phyloP scores from a whole-genome alignment of 1,140 invertebrate species.

The Cydia amplana region DNA sequence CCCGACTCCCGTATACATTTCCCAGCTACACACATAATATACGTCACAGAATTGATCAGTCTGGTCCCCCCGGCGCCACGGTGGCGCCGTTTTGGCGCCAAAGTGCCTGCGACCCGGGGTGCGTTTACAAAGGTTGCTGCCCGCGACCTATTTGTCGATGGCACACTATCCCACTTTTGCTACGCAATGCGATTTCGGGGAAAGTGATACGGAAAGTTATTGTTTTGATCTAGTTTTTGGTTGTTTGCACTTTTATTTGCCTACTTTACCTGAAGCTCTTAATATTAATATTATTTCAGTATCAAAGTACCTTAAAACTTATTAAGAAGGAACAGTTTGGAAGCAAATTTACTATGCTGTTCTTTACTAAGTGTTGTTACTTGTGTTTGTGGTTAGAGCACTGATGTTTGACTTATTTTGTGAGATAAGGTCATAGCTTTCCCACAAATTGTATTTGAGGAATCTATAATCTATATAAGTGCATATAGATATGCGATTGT shows the following conservation, averaged over 20 bases:
- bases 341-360: too few relatives aligned
- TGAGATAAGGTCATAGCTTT: too few relatives aligned
- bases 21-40: not conserved
- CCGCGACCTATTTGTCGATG: constrained; percentile 45
- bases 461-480: too few relatives aligned
- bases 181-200: constrained; percentile 20
- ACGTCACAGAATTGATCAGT: constrained; percentile 29
- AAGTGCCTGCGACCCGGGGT: constrained; percentile 48
- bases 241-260: not conserved
- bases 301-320: not conserved
- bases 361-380: too few relatives aligned
- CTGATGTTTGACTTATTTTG: too few relatives aligned
- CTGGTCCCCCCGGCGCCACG: constrained; percentile 46
- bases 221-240: constrained; percentile 7
- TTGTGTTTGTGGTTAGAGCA: too few relatives aligned
- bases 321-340: too few relatives aligned
- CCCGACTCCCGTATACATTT: not conserved
- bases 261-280: too few relatives aligned
- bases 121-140: constrained; percentile 42
- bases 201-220: constrained; percentile 7
- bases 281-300: too few relatives aligned
- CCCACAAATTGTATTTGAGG: too few relatives aligned
- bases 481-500: too few relatives aligned
- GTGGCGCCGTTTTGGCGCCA: constrained; percentile 62
- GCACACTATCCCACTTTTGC: constrained; percentile 33